phyloP scores from a whole-genome alignment of 1,140 invertebrate species.

The Drosophila malerkotliana region DNA sequence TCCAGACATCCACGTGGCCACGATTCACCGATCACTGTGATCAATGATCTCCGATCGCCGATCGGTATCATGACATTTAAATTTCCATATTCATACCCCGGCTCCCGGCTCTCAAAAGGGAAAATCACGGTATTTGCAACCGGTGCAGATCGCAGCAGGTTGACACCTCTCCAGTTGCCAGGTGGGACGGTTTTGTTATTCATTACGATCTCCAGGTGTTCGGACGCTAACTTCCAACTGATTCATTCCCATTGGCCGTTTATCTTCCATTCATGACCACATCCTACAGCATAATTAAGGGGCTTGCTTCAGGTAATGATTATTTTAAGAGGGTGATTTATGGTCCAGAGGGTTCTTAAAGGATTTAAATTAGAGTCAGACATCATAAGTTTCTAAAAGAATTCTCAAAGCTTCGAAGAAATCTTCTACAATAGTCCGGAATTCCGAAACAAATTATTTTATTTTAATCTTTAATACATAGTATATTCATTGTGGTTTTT shows the following conservation, averaged over 20 bases:
- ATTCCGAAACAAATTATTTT: too few relatives aligned
- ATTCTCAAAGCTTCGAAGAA: too few relatives aligned
- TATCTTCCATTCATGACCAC: not conserved
- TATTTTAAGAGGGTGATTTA: not conserved
- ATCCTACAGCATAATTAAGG: not conserved
- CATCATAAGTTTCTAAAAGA: too few relatives aligned
- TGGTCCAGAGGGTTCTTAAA: not conserved
- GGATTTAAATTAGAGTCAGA: not conserved
- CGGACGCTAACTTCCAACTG: slow-evolving; percentile 12
- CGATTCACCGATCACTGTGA: slow-evolving; percentile 9
- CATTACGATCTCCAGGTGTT: slow-evolving; percentile 1
- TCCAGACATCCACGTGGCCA: slow-evolving; percentile 33
- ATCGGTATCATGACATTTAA: slow-evolving; percentile 8
- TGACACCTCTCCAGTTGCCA: slow-evolving; percentile 31
- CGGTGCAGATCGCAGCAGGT: not conserved
- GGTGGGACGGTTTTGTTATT: slow-evolving; percentile 22
- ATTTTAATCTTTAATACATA: too few relatives aligned
- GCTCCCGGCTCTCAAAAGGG: not conserved
- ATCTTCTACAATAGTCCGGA: too few relatives aligned
- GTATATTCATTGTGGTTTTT: too few relatives aligned
- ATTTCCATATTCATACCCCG: slow-evolving; percentile 19
- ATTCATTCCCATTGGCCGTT: slow-evolving; percentile 3
- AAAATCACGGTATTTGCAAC: not conserved
- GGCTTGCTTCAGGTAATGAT: not conserved
- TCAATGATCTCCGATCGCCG: not conserved